Evolutionary conservation across 2,888 invertebrate species (phyloP), one percentile per base, ranked within the genome.

Genomic region (Phlogophora meticulosa): DNA sequence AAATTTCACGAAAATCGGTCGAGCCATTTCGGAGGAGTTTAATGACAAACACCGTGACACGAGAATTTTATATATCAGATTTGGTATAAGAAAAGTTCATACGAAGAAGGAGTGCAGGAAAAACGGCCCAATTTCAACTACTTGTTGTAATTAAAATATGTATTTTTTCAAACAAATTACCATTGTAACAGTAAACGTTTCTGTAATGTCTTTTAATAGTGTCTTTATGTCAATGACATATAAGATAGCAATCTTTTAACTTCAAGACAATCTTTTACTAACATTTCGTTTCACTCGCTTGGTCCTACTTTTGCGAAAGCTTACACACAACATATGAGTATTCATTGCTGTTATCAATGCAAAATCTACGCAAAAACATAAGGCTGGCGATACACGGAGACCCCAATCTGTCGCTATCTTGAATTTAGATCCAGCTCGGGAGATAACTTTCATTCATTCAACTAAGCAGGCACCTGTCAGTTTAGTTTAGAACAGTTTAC

Each of bases 271-370:
- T 51, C n/a, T 65, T 52, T 53, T 64, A 40, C n/a, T n/a, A 1
- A 7, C 4, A 13, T 48, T n/a, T 22, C 36, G 32, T 57, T 34
- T 42, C 46, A 52, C 57, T 48, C 17, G 32, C 20, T 22, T 57
- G n/a, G 17, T 28, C 13, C 22, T 7, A n/a, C 15, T 57, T 55
- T 42, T 20, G 17, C 40, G 36, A 49, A 53, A 53, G 24, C 38
- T 51, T 32, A 7, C 13, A 28, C 7, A 24, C 1, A n/a, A n/a
- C n/a, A n/a, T n/a, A n/a, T 10, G 1, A 22, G n/a, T 13, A 2
- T 9, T 4, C 20, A 0, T 9, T 40, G 49, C 45, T 66, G 48
- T 48, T 46, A 66, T 66, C 55, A 40, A 28, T 66, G 45, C 32
- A 32, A 46, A 66, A 55, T 20, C 0, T 32, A 17, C 2, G 22